phyloP scores from a whole-genome alignment of 2,113 vertebrate species.

The Rhabdomys dilectus region DNA sequence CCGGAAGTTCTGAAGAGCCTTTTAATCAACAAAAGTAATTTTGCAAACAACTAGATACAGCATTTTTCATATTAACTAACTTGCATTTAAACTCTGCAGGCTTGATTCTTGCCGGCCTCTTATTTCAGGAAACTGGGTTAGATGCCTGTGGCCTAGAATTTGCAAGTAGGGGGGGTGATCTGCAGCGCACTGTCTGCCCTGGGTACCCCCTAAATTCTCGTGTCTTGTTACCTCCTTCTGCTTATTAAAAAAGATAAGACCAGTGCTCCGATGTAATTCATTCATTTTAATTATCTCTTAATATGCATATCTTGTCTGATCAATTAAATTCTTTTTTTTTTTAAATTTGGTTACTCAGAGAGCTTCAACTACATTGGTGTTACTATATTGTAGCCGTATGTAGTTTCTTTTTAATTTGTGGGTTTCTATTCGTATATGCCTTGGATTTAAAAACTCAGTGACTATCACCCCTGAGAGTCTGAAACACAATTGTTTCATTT shows the following conservation, averaged over 20 bases:
- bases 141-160: conserved; percentile 78
- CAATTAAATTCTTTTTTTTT: conserved; percentile 66
- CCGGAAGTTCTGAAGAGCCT: conserved; percentile 94
- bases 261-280: conserved; percentile 69
- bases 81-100: conserved; percentile 88
- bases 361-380: conserved; percentile 50
- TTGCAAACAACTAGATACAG: conserved; percentile 92
- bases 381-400: background rate
- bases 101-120: conserved; percentile 83
- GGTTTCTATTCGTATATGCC: background rate
- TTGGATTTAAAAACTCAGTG: conserved; percentile 47
- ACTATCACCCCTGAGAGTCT: background rate
- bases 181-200: conserved; percentile 10
- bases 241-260: conserved; percentile 77
- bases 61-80: conserved; percentile 93
- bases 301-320: conserved; percentile 74
- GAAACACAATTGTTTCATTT: conserved; percentile 53
- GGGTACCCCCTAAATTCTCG: conserved; percentile 66
- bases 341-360: conserved; percentile 25
- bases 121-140: conserved; percentile 83
- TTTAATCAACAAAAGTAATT: conserved; percentile 99
- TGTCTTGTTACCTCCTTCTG: conserved; percentile 48
- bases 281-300: conserved; percentile 82
- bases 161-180: conserved; percentile 77
- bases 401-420: conserved; percentile 9